Evolutionary conservation across 2,113 vertebrate genomes (phyloP), one percentile per base, ranked within the genome.

Genomic region (Heteronetta atricapilla): DNA sequence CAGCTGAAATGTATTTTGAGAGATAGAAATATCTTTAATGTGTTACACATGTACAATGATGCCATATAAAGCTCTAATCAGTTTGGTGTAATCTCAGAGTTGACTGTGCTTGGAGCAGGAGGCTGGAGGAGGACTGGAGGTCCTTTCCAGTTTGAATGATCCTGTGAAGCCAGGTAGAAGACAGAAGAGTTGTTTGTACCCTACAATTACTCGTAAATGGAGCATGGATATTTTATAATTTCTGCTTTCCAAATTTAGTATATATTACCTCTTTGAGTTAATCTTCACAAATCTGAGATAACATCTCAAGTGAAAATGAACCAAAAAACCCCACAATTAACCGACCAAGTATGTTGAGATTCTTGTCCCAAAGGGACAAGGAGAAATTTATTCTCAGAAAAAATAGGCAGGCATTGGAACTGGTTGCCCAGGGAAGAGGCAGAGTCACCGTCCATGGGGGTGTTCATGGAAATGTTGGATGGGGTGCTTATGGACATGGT

Each of bases 261-360:
- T 28, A 3, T 9, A 11, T 76, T 52, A 55, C 38, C 25, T 64
- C n/a, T 90, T 73, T 44, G 21, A 91, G 70, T n/a, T 33, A 53
- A 8, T n/a, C 33, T 82, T 76, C 53, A 64, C 11, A 93, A 86
- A 74, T 15, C 7, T 52, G 55, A 77, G 33, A 74, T 8, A 73
- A 34, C 6, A 73, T 42, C n/a, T 64, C 31, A n/a, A 75, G 48
- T 38, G 48, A 83, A 90, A 90, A 85, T 28, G 33, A 78, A 64
- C 5, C n/a, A 87, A 95, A 77, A 40, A 40, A 40, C 9, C 36
- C 36, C 42, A 46, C 16, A 64, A 8, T 28, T 9, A 10, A 10
- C 21, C 26, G 55, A 34, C 50, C 28, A 70, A 77, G 23, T 15
- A 23, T 19, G 15, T 23, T 0, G 0, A 7, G 19, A 18, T 55